Conservation (phyloP, 2,113 vertebrate species). For the Eurystomus gularis region DNA sequence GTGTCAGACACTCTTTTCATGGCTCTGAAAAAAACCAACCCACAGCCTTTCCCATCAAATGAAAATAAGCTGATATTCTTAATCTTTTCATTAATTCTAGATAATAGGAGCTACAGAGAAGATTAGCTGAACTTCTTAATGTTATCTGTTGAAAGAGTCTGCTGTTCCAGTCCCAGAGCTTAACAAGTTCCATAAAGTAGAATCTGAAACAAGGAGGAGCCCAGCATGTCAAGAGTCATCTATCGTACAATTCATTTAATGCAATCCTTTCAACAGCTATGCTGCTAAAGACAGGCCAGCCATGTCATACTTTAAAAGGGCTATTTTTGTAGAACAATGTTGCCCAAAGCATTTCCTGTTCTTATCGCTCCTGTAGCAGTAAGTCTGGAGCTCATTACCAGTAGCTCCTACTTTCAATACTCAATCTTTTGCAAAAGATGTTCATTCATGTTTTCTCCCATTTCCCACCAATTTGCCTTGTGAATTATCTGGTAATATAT, state of each 20-base stretch:
- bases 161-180: constrained; percentile 37
- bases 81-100: constrained; percentile 43
- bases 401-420: constrained; percentile 36
- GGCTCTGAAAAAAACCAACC: background rate
- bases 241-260: constrained; percentile 32
- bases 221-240: constrained; percentile 48
- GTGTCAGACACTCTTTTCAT: constrained; percentile 57
- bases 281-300: constrained; percentile 18
- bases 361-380: constrained; percentile 31
- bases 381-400: constrained; percentile 43
- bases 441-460: constrained; percentile 27
- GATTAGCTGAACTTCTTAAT: background rate
- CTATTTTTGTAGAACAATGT: constrained; percentile 41
- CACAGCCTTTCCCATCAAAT: constrained; percentile 39
- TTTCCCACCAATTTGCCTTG: background rate
- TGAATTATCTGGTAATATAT: constrained; percentile 5
- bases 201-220: constrained; percentile 42
- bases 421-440: constrained; percentile 12
- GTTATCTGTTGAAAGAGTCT: constrained; percentile 28
- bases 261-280: constrained; percentile 30
- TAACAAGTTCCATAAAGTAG: constrained; percentile 46
- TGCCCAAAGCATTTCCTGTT: constrained; percentile 60
- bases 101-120: constrained; percentile 48
- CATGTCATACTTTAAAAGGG: constrained; percentile 29
- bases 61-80: constrained; percentile 56